A percentile compares a stretch with the other conserved stretches of the same genome.
Evolutionary conservation across 2,113 vertebrate species (phyloP).

Genomic region (Malurus melanocephalus): DNA sequence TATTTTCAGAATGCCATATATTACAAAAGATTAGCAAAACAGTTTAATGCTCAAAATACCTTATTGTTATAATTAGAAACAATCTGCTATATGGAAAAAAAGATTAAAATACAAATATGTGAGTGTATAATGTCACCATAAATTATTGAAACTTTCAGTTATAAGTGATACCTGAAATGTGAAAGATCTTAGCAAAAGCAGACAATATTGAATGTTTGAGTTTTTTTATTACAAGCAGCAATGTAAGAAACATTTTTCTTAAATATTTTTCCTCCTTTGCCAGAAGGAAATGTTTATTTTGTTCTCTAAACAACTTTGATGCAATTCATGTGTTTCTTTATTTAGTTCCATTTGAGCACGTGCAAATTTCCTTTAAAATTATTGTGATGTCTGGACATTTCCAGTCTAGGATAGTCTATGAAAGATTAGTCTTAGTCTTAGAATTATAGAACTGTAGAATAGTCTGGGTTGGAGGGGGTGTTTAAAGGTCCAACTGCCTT

Average conservation of each 20-base stretch:
- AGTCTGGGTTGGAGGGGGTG: background rate
- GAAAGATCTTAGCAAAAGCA: background rate
- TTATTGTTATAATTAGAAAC: background rate
- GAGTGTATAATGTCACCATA: background rate
- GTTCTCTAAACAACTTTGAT: background rate
- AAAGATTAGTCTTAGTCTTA: background rate
- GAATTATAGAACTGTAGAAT: background rate
- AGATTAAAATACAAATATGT: background rate
- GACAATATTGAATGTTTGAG: background rate
- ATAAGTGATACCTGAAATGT: background rate
- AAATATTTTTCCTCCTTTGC: background rate
- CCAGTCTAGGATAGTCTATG: background rate
- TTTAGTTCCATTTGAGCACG: background rate
- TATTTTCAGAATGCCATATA: background rate
- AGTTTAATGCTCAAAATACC: background rate
- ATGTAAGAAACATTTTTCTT: background rate
- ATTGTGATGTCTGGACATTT: background rate
- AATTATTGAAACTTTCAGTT: background rate
- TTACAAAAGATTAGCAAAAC: background rate
- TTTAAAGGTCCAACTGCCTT: background rate
- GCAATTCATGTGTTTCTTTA: background rate
- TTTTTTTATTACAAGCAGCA: background rate
- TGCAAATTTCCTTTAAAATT: background rate
- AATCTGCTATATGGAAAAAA: background rate
- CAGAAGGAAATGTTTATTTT: background rate